These are phyloP conservation scores for Microctenopoma lineatum DNA, from an alignment of 2,797 vertebrate species.

Conservation along the genomic window DNA sequence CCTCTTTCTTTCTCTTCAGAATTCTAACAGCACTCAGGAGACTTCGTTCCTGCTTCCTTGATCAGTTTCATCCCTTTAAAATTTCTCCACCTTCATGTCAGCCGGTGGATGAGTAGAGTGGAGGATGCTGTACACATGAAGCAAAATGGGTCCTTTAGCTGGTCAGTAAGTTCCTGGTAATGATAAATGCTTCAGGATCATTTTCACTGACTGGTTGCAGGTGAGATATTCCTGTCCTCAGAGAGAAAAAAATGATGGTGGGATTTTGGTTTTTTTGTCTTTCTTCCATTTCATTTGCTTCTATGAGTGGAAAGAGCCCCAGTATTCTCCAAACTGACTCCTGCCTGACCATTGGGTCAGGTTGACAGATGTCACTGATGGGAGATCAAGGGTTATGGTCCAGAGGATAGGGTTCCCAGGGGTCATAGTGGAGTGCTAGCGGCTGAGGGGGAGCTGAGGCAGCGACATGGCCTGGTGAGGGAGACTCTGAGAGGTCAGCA, in stretches of 20 bases:
- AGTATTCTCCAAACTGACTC: slow-evolving; percentile 63
- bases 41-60: slow-evolving; percentile 60
- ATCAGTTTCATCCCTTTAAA: slow-evolving; percentile 52
- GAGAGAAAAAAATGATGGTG: slow-evolving; percentile 25
- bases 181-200: slow-evolving; percentile 44
- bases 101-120: slow-evolving; percentile 27
- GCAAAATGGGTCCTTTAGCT: slow-evolving; percentile 50
- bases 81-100: slow-evolving; percentile 45
- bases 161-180: slow-evolving; percentile 44
- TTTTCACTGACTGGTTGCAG: slow-evolving; percentile 48
- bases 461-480: slow-evolving; percentile 88
- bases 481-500: slow-evolving; percentile 89
- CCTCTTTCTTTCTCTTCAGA: slow-evolving; percentile 57
- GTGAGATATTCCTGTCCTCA: slow-evolving; percentile 61
- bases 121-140: slow-evolving; percentile 58
- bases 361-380: slow-evolving; percentile 46
- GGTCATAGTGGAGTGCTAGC: slow-evolving; percentile 71
- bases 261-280: slow-evolving; percentile 37
- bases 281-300: slow-evolving; percentile 36
- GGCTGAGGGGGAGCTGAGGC: slow-evolving; percentile 89
- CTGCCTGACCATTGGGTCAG: slow-evolving; percentile 56
- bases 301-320: slow-evolving; percentile 51
- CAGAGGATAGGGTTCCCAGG: slow-evolving; percentile 53
- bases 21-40: slow-evolving; percentile 54
- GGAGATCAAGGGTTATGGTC: slow-evolving; percentile 62